Conservation (phyloP, 30 jellyfish, hydroid and myxozoan species). For the Chrysaora quinquecirrha region DNA sequence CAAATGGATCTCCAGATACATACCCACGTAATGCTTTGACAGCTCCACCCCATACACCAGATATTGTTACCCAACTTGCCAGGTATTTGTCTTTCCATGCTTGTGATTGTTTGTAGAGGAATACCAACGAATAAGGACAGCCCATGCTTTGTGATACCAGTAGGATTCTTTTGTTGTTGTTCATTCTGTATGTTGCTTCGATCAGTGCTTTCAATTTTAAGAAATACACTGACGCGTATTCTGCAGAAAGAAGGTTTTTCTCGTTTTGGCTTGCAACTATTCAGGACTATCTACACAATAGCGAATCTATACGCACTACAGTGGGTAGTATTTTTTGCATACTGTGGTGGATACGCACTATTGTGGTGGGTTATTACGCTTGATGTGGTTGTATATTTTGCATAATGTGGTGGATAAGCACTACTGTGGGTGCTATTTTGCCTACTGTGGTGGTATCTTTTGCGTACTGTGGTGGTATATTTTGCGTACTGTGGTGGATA, state of each 20-base stretch:
- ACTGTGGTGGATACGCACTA: too few species aligned
- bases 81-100: conserved; percentile 89
- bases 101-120: conserved; percentile 84
- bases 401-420: too few species aligned
- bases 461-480: too few species aligned
- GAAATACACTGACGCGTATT: conserved; percentile 81
- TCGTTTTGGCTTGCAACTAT: too few species aligned
- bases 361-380: too few species aligned
- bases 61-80: conserved; percentile 88
- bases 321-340: too few species aligned
- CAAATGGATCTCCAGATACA: conserved; percentile 96
- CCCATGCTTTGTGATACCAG: conserved; percentile 99
- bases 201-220: conserved; percentile 65
- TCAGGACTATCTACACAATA: too few species aligned
- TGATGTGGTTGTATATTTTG: too few species aligned
- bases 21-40: conserved; percentile 88
- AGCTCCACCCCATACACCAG: conserved; percentile 97
- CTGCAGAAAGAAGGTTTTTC: conserved; percentile 71
- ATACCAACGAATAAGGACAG: conserved; percentile 81
- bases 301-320: too few species aligned
- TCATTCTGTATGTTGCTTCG: conserved; percentile 65
- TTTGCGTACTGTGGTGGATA: too few species aligned
- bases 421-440: too few species aligned
- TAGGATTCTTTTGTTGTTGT: conserved; percentile 65
- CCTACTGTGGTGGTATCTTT: too few species aligned